A percentile compares a stretch with the other conserved stretches of the same genome.
phyloP scores from a whole-genome alignment of 2,797 vertebrate genomes.

The Petrocephalus schoutedeni region DNA sequence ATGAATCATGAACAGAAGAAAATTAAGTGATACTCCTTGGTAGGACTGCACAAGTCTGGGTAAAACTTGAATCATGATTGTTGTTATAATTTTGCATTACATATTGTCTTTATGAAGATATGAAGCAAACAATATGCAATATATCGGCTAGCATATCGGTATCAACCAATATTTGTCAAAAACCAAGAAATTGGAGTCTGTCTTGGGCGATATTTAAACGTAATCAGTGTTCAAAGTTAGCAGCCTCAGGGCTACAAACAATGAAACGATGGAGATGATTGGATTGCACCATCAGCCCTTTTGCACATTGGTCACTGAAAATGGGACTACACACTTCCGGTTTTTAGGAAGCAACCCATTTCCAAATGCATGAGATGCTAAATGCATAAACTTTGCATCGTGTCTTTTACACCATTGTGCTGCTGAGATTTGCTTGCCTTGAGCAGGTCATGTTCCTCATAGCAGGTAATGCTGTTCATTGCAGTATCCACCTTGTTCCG shows the following conservation, averaged over 20 bases:
- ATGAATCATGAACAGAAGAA: not conserved
- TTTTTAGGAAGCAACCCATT: not conserved
- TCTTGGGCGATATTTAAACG: not conserved
- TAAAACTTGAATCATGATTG: not conserved
- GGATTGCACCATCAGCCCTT: not conserved
- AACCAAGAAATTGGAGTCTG: not conserved
- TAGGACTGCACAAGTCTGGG: not conserved
- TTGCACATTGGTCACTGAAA: not conserved
- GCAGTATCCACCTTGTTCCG: constrained; percentile 19
- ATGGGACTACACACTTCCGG: not conserved
- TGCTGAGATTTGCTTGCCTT: not conserved
- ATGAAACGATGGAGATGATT: not conserved
- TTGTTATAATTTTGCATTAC: not conserved
- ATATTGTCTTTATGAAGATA: not conserved
- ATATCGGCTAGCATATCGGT: not conserved
- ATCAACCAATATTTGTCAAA: not conserved
- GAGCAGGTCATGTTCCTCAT: not conserved
- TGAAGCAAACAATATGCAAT: not conserved
- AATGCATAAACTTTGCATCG: not conserved
- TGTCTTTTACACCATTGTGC: not conserved
- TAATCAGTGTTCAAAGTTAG: not conserved
- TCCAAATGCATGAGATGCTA: not conserved
- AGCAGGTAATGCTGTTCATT: not conserved
- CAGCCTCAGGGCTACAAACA: not conserved
- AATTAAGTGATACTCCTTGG: not conserved